Percentiles rank a stretch among this genome's conserved stretches.
These are phyloP conservation scores for Metacarcinus magister DNA, from an alignment of 2,888 invertebrate species.

Conservation along the genomic window DNA sequence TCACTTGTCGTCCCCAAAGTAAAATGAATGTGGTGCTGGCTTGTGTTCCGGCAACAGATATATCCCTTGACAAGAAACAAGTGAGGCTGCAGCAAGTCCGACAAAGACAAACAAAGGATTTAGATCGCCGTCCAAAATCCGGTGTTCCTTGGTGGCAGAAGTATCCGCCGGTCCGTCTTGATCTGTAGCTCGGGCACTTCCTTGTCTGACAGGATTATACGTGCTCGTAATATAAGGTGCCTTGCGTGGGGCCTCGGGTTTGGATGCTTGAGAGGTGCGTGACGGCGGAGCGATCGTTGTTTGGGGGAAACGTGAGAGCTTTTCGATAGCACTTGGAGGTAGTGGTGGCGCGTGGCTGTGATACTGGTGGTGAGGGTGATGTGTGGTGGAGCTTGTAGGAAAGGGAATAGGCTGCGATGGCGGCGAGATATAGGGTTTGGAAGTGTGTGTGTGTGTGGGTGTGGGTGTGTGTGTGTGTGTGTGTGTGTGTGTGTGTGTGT, in stretches of 20 bases:
- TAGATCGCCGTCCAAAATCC: neutral
- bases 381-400: neutral
- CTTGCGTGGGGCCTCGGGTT: neutral
- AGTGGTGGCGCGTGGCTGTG: neutral
- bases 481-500: neutral
- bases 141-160: neutral
- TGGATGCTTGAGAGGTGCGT: neutral
- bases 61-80: conserved; percentile 37
- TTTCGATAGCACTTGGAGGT: conserved; percentile 13
- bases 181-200: neutral
- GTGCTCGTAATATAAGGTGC: conserved; percentile 44
- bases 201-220: conserved; percentile 38
- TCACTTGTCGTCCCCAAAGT: conserved; percentile 18
- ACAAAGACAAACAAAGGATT: neutral
- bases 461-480: neutral
- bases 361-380: neutral
- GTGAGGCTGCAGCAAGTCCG: neutral
- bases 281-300: neutral
- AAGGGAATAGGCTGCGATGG: neutral
- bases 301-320: conserved; percentile 29
- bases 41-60: neutral
- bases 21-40: neutral
- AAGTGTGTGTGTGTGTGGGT: neutral
- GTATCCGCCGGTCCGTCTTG: neutral
- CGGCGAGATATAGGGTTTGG: neutral